Evolutionary conservation across 2,797 vertebrate species (phyloP), one percentile per base, ranked within the genome.

Genomic region (Eospalax fontanierii): DNA sequence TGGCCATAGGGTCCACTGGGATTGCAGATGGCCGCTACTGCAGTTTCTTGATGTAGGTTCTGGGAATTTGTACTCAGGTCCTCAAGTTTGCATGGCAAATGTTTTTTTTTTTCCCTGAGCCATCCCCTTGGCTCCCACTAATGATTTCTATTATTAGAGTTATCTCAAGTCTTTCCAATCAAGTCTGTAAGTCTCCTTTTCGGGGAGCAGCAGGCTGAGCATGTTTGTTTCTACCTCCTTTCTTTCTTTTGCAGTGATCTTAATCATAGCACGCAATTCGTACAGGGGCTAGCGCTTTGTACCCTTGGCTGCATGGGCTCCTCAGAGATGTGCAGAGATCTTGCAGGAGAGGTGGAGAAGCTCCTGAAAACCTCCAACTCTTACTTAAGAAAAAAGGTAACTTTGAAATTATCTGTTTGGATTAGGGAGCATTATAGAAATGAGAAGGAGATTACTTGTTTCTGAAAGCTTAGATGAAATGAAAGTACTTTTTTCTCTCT

Each of bases 361-460:
- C 99, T 99, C 95, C 99, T 99, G 94, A 99, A 99, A 99, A 99
- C 99, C n/a, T 99, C 99, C 83, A 99, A 99, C 98, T 99, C 99
- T 91, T 99, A 99, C 97, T 98, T 99, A 98, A 99, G 99, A 97
- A 99, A 99, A 99, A 99, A 99, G 99, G 99, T 99, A 99, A 93
- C 61, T 92, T 88, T 89, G 66, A 76, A 83, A 86, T 95, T 46
- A 71, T 94, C 35, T 46, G 4, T 91, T 93, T 95, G 26, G 33
- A 81, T 81, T 90, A 92, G 74, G 19, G 28, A 80, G 19, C 74
- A 63, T 89, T 89, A 76, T 28, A 59, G 66, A 89, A 61, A 84
- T 73, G 66, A 95, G 46, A 85, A 92, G 22, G 10, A 63, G 87
- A 80, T 85, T 75, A 78, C 24, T 96, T 19, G 57, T 43, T 94